Percentiles rank a stretch among this genome's conserved stretches.
Evolutionary conservation across 2,888 invertebrate species (phyloP).

Genomic region (Automeris io): DNA sequence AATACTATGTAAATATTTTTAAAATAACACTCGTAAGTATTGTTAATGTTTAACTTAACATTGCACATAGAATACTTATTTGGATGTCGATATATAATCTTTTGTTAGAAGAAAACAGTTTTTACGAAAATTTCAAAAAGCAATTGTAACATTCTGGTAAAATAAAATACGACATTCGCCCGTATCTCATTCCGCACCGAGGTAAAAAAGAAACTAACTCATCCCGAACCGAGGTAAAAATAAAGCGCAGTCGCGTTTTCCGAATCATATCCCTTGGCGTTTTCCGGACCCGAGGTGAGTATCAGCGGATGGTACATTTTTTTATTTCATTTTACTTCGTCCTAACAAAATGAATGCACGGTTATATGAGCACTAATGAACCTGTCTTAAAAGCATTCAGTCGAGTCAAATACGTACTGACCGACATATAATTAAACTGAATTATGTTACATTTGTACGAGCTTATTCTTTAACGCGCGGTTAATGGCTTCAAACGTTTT

Average conservation of each 20-base stretch:
- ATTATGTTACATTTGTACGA: slow-evolving; percentile 18
- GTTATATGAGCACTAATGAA: slow-evolving; percentile 51
- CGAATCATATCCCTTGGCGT: slow-evolving; percentile 34
- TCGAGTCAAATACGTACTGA: slow-evolving; percentile 28
- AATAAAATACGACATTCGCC: slow-evolving; percentile 7
- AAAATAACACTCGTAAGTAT: no score
- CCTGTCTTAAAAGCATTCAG: slow-evolving; percentile 41
- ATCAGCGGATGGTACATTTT: slow-evolving; percentile 26
- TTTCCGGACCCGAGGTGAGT: slow-evolving; percentile 22
- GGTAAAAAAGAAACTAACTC: no score
- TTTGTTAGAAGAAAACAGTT: neutral
- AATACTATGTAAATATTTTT: no score
- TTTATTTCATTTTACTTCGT: slow-evolving; percentile 38
- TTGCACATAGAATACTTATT: no score
- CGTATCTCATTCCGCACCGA: no score
- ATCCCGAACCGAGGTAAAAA: slow-evolving; percentile 20
- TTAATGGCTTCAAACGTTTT: no score
- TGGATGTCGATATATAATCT: no score
- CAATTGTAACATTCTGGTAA: neutral
- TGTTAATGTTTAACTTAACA: no score
- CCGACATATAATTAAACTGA: slow-evolving; percentile 23
- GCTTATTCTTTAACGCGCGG: neutral
- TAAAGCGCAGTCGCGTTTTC: slow-evolving; percentile 25
- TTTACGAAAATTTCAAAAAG: slow-evolving; percentile 3
- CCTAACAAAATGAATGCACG: slow-evolving; percentile 39